Percentiles rank a stretch among this genome's conserved stretches.
Evolutionary conservation across 2,113 vertebrate genomes (phyloP).

Genomic region (Hyla sarda): DNA sequence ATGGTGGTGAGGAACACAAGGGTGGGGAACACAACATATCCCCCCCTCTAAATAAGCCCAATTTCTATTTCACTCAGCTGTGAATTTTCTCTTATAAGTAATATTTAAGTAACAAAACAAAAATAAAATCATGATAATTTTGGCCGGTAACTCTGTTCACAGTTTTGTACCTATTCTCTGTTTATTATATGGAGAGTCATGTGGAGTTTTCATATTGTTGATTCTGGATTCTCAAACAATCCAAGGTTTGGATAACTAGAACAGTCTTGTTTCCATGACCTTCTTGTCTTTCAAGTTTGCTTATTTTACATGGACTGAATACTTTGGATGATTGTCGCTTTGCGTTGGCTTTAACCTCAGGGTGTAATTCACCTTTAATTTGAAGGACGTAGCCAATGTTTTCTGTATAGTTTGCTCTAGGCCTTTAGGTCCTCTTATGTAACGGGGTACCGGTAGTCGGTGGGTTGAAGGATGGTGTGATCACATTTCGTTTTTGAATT

Average conservation of each 20-base stretch:
- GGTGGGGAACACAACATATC: too few relatives aligned
- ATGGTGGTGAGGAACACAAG: neutral
- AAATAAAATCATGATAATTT: conserved; percentile 16
- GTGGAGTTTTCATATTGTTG: conserved; percentile 55
- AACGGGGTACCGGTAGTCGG: neutral
- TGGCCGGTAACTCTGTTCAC: neutral
- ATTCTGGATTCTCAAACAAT: conserved; percentile 46
- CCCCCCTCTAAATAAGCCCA: neutral
- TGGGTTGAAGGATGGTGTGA: conserved; percentile 4
- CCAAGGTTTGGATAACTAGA: conserved; percentile 45
- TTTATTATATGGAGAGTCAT: conserved; percentile 51
- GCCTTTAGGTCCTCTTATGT: neutral
- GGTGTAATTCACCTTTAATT: neutral
- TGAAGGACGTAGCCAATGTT: conserved; percentile 20
- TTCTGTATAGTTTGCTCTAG: neutral
- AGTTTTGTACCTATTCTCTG: conserved; percentile 27
- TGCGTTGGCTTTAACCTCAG: conserved; percentile 30
- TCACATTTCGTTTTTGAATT: neutral
- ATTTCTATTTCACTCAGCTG: too few relatives aligned
- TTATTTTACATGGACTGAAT: conserved; percentile 43
- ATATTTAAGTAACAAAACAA: neutral
- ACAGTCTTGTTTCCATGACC: conserved; percentile 50
- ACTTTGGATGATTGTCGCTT: conserved; percentile 50
- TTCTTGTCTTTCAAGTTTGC: conserved; percentile 52
- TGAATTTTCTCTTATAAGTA: neutral